A percentile compares a stretch with the other conserved stretches of the same genome.
Evolutionary conservation across 2,888 invertebrate species (phyloP).

Genomic region (Resseliella maxima): DNA sequence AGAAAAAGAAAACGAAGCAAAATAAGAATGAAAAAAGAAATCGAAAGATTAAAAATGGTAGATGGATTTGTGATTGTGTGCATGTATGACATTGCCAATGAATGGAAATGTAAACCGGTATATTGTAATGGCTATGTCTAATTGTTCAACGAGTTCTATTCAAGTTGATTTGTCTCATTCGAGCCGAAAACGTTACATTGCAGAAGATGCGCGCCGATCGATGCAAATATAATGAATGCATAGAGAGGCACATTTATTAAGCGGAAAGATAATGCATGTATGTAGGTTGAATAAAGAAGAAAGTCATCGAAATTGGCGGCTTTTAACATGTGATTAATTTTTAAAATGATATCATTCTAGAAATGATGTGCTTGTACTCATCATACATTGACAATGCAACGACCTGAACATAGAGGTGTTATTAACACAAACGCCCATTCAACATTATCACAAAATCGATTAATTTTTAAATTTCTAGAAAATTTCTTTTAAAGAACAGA

Average conservation of each 20-base stretch:
- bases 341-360: not conserved
- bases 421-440: not conserved
- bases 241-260: not conserved
- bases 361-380: not conserved
- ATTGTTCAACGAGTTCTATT: not conserved
- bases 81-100: not conserved
- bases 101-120: conserved; percentile 3
- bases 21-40: not conserved
- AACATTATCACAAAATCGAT: not conserved
- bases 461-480: not conserved
- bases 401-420: not conserved
- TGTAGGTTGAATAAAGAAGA: conserved; percentile 18
- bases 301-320: not conserved
- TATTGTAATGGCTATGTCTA: not conserved
- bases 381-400: not conserved
- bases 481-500: not conserved
- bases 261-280: not conserved
- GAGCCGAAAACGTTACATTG: not conserved
- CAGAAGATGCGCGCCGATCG: not conserved
- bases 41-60: not conserved
- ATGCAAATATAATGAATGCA: not conserved
- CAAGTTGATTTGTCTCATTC: not conserved
- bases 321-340: not conserved
- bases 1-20: not conserved
- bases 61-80: not conserved